These are phyloP conservation scores for Neuroscelio doddi DNA, from an alignment of 2,888 invertebrate genomes.

Conservation along the genomic window DNA sequence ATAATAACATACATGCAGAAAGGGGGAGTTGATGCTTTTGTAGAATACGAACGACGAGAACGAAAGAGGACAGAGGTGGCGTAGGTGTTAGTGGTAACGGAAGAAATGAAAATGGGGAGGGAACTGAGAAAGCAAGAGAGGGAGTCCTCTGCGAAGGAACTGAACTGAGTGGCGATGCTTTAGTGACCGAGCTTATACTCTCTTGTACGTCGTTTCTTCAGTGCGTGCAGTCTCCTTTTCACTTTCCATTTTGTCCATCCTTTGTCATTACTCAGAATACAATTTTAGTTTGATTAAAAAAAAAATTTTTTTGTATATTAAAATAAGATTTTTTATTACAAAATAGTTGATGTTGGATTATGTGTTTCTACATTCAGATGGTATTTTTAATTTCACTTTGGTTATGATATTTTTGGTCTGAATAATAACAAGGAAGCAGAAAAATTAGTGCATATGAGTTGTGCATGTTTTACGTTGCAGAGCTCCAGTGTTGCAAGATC, in stretches of 20 bases:
- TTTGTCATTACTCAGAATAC: conserved; percentile 8
- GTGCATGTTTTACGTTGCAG: no score
- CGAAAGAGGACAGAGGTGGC: conserved; percentile 23
- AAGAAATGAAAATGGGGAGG: conserved; percentile 59
- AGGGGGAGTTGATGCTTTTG: conserved; percentile 26
- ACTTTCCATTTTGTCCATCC: conserved; percentile 37
- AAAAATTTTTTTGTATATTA: no score
- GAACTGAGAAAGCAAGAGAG: conserved; percentile 45
- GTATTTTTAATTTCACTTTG: not conserved
- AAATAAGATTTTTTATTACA: no score
- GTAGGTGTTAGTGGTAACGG: conserved; percentile 46
- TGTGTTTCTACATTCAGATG: no score
- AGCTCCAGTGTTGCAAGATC: no score
- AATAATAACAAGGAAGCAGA: no score
- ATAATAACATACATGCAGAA: conserved; percentile 38
- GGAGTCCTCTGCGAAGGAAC: conserved; percentile 59
- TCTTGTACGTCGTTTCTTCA: conserved; percentile 63
- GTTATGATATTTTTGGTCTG: no score
- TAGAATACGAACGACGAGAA: conserved; percentile 33
- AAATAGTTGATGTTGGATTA: no score
- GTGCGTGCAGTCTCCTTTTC: conserved; percentile 55
- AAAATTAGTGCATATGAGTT: no score
- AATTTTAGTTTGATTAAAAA: no score
- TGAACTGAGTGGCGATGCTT: conserved; percentile 66
- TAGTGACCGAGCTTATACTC: conserved; percentile 67